These are phyloP conservation scores for Hesperophylax magnus DNA, from an alignment of 1,140 invertebrate species.

Conservation along the genomic window DNA sequence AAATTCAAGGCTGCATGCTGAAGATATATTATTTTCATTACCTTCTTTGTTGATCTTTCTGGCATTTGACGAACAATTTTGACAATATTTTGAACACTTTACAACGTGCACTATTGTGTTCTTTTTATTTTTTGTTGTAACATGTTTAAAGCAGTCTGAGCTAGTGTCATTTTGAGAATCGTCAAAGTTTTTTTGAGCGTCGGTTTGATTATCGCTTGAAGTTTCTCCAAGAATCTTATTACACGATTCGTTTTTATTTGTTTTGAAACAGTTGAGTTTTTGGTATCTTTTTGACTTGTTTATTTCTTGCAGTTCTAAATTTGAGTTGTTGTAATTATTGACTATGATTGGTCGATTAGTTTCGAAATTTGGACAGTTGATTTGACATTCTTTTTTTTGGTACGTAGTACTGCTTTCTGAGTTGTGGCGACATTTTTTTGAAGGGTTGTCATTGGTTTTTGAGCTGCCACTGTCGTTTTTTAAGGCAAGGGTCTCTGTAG, in stretches of 20 bases:
- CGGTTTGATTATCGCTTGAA: not conserved
- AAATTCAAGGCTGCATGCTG: not conserved
- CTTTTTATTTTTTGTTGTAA: conserved; percentile 11
- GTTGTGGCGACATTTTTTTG: conserved; percentile 1
- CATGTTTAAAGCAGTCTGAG: not conserved
- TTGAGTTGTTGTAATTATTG: conserved; percentile 5
- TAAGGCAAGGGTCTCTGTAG: not conserved
- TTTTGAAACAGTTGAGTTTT: conserved; percentile 4
- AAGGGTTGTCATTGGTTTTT: not conserved
- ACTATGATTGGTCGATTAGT: not conserved
- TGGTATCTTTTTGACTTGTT: not conserved
- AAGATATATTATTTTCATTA: not conserved
- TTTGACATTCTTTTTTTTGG: not conserved
- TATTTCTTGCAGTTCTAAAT: not conserved
- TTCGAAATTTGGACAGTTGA: not conserved
- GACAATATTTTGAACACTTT: conserved; percentile 20
- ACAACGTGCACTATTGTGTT: conserved; percentile 14
- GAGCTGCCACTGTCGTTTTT: not conserved
- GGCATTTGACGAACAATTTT: conserved; percentile 7
- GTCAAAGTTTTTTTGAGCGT: not conserved
- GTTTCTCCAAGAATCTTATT: not conserved
- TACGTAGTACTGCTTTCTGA: not conserved
- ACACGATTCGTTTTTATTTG: not conserved
- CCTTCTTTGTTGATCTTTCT: not conserved
- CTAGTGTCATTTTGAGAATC: not conserved